Evolutionary conservation across 1,140 invertebrate species (phyloP).

Genomic region (Drosophila sulfurigaster): DNA sequence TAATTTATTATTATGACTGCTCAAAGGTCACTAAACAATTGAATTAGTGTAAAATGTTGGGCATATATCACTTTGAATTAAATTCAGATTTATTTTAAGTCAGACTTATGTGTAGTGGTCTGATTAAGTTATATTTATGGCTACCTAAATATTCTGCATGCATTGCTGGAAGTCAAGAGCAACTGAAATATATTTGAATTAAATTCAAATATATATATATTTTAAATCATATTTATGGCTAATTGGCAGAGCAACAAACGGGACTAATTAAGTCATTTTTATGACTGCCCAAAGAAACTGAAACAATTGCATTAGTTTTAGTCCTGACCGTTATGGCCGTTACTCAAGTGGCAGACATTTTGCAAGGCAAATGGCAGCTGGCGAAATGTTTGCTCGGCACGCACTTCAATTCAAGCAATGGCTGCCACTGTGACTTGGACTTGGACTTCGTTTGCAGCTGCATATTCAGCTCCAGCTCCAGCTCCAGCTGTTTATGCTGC

Average conservation of each 20-base stretch:
- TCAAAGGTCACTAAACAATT: too few relatives aligned
- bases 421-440: neutral
- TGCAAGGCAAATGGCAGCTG: conserved; percentile 28
- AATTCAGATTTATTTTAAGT: too few relatives aligned
- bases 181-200: neutral
- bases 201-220: neutral
- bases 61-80: too few relatives aligned
- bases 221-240: neutral
- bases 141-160: too few relatives aligned
- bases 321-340: neutral
- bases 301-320: conserved; percentile 35
- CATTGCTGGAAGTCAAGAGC: too few relatives aligned
- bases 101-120: too few relatives aligned
- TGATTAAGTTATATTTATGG: too few relatives aligned
- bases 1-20: too few relatives aligned
- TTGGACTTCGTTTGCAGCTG: conserved; percentile 13
- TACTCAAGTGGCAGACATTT: conserved; percentile 19
- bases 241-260: conserved; percentile 5
- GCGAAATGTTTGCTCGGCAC: conserved; percentile 59
- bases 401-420: conserved; percentile 49
- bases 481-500: neutral
- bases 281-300: conserved; percentile 5
- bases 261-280: conserved; percentile 34
- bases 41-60: too few relatives aligned
- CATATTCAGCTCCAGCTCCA: conserved; percentile 6